These are phyloP conservation scores for Progne subis DNA, from an alignment of 2,113 vertebrate species.

Conservation along the genomic window DNA sequence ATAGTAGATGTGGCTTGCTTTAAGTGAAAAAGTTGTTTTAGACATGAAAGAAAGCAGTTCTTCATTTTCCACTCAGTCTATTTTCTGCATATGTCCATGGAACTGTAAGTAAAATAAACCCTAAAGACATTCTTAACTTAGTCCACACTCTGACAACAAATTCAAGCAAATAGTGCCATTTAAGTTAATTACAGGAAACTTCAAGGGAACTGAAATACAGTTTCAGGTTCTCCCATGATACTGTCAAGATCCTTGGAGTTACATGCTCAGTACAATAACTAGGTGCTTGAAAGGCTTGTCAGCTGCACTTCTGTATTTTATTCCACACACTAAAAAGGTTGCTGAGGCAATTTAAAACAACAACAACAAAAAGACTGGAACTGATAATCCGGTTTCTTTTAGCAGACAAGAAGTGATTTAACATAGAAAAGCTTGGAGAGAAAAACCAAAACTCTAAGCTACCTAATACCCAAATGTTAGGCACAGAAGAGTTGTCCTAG, in stretches of 20 bases:
- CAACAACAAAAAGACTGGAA: neutral
- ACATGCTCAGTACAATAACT: neutral
- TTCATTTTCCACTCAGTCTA: neutral
- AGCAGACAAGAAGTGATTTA: neutral
- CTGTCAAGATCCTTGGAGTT: slow-evolving; percentile 1
- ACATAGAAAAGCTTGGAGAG: neutral
- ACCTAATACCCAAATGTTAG: neutral
- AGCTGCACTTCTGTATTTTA: neutral
- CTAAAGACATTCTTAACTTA: neutral
- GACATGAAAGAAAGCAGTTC: neutral
- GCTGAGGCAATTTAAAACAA: neutral
- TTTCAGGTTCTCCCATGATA: neutral
- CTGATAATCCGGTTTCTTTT: neutral
- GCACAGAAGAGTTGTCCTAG: neutral
- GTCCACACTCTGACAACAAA: neutral
- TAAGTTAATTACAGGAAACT: slow-evolving; percentile 39
- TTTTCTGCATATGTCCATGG: neutral
- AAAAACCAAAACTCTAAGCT: neutral
- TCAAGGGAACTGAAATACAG: slow-evolving; percentile 6
- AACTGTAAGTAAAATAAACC: slow-evolving; percentile 24
- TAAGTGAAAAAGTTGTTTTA: neutral
- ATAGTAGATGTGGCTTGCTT: neutral
- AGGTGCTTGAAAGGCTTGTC: neutral
- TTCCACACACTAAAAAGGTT: neutral
- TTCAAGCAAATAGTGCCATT: neutral